A percentile compares a stretch with the other conserved stretches of the same genome.
Conservation (phyloP, 2,888 invertebrate species). For the Agelastica alni region DNA sequence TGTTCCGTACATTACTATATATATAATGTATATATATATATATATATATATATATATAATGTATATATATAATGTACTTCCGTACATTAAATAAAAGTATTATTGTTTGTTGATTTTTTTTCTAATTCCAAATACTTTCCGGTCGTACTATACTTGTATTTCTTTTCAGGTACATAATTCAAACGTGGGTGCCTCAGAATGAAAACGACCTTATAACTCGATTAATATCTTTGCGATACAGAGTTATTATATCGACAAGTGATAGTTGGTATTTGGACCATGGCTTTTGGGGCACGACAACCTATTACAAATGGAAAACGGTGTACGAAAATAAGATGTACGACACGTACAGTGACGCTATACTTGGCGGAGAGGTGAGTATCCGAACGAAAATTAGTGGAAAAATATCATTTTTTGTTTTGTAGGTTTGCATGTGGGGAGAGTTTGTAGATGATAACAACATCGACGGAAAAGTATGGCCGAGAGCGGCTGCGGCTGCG, state of each 20-base stretch:
- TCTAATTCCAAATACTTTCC: too few relatives aligned
- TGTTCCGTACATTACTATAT: too few relatives aligned
- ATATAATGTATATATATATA: too few relatives aligned
- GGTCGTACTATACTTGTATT: too few relatives aligned
- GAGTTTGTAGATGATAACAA: slow-evolving; percentile 74
- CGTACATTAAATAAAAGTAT: too few relatives aligned
- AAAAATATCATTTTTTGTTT: too few relatives aligned
- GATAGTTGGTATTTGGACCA: slow-evolving; percentile 88
- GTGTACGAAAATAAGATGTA: slow-evolving; percentile 72
- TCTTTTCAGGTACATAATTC: slow-evolving; percentile 72
- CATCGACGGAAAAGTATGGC: slow-evolving; percentile 80
- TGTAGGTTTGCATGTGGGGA: slow-evolving; percentile 78
- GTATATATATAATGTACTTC: too few relatives aligned
- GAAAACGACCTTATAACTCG: slow-evolving; percentile 62
- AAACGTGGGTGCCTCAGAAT: slow-evolving; percentile 75
- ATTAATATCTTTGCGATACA: slow-evolving; percentile 71
- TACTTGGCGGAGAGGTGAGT: slow-evolving; percentile 66
- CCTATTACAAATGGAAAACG: slow-evolving; percentile 75
- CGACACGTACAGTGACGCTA: slow-evolving; percentile 39
- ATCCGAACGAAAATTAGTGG: too few relatives aligned
- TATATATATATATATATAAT: too few relatives aligned
- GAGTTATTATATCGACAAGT: slow-evolving; percentile 76
- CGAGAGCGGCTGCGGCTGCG: slow-evolving; percentile 78
- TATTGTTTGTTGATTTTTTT: too few relatives aligned
- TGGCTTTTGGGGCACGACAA: slow-evolving; percentile 79